These are phyloP conservation scores for Pseudococcus jackbeardsleyi DNA, from an alignment of 2,888 invertebrate genomes.

Conservation along the genomic window DNA sequence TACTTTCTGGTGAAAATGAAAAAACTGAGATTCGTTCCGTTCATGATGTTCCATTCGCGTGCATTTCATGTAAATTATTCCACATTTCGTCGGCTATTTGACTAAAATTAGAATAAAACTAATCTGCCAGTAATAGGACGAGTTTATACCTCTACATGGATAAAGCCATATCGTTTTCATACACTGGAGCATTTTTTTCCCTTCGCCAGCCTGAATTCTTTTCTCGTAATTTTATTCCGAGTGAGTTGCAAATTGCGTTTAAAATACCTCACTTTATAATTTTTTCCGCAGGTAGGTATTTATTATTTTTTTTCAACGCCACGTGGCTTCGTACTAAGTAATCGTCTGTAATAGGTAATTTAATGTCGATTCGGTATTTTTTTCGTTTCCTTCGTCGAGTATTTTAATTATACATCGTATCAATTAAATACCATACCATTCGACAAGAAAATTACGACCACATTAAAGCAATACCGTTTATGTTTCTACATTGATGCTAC, in stretches of 20 bases:
- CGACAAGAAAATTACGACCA: not conserved
- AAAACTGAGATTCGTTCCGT: not conserved
- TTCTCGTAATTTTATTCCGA: conserved; percentile 8
- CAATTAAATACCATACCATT: not conserved
- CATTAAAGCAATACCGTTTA: not conserved
- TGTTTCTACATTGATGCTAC: not conserved
- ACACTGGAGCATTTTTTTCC: not conserved
- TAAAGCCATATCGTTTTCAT: conserved; percentile 11
- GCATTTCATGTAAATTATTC: not conserved
- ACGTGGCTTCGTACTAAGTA: not conserved
- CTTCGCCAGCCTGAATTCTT: not conserved
- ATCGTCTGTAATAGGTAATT: not conserved
- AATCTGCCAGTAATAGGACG: conserved; percentile 18
- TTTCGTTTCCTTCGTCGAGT: not conserved
- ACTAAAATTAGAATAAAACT: conserved; percentile 18
- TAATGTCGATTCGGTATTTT: not conserved
- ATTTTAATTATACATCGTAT: not conserved
- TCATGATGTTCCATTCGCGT: conserved; percentile 15
- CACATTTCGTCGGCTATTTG: not conserved
- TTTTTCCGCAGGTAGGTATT: not conserved
- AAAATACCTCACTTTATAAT: not conserved
- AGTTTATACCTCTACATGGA: conserved; percentile 20
- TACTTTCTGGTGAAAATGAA: conserved; percentile 10
- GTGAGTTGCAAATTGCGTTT: not conserved
- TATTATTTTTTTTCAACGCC: not conserved